These are phyloP conservation scores for Actenoides lindsayi DNA, from an alignment of 2,113 vertebrate genomes.

Conservation along the genomic window DNA sequence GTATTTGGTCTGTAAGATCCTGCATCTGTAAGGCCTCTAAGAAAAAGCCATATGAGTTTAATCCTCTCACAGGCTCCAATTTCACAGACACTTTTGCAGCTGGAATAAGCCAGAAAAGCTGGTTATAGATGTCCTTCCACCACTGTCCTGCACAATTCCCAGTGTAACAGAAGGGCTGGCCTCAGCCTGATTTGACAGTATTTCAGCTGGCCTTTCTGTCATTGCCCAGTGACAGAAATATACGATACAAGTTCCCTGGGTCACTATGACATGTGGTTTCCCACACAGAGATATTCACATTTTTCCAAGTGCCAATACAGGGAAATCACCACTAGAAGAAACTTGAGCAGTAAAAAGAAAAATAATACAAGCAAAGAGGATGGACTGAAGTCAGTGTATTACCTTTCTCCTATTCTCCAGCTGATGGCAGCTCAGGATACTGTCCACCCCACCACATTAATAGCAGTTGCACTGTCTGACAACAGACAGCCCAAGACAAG, in stretches of 20 bases:
- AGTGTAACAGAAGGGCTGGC: background rate
- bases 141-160: background rate
- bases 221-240: background rate
- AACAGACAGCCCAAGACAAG: background rate
- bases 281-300: background rate
- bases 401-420: background rate
- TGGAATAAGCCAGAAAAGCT: background rate
- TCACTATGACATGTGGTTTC: background rate
- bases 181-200: background rate
- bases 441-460: background rate
- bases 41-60: fast-evolving
- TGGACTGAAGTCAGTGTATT: background rate
- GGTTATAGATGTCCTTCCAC: background rate
- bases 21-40: background rate
- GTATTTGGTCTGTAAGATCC: background rate
- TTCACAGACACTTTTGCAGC: background rate
- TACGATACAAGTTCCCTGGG: background rate
- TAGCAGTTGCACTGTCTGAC: background rate
- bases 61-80: background rate
- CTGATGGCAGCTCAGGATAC: background rate
- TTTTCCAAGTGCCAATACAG: background rate
- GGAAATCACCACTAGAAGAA: background rate
- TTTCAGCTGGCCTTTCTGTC: background rate
- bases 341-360: background rate
- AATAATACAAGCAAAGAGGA: background rate